Evolutionary conservation across 1,140 invertebrate genomes (phyloP).

Genomic region (Polyergus mexicanus): DNA sequence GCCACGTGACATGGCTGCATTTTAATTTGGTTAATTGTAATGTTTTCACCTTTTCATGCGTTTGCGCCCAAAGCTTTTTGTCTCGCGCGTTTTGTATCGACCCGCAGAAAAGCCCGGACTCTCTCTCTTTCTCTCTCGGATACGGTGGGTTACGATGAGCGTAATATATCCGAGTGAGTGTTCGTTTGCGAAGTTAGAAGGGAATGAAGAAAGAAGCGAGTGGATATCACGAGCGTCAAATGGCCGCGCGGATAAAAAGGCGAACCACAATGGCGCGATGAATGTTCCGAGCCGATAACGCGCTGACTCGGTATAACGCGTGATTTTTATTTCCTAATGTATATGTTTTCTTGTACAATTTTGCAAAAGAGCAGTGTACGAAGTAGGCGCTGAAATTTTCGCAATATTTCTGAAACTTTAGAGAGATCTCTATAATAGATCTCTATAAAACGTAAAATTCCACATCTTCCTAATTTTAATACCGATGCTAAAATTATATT

Average conservation of each 20-base stretch:
- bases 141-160: conserved; percentile 32
- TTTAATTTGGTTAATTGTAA: conserved; percentile 71
- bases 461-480: no score
- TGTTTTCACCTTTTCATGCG: conserved; percentile 7
- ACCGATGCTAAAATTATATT: no score
- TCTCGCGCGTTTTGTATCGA: conserved; percentile 48
- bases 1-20: conserved; percentile 14
- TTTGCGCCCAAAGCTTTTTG: conserved; percentile 23
- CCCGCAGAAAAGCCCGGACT: neutral
- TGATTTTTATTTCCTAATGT: conserved; percentile 28
- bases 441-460: no score
- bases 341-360: neutral
- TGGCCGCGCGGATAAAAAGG: conserved; percentile 19
- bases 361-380: no score
- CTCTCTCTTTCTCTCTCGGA: neutral
- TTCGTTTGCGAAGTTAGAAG: conserved; percentile 44
- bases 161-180: conserved; percentile 56
- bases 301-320: conserved; percentile 1
- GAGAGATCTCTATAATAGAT: no score
- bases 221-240: conserved; percentile 34
- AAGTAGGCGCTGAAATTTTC: neutral
- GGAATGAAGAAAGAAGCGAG: conserved; percentile 52
- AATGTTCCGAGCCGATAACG: conserved; percentile 34
- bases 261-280: conserved; percentile 11
- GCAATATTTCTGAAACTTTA: neutral